phyloP scores from a whole-genome alignment of 2,888 invertebrate genomes.

The Anaspis maculata region DNA sequence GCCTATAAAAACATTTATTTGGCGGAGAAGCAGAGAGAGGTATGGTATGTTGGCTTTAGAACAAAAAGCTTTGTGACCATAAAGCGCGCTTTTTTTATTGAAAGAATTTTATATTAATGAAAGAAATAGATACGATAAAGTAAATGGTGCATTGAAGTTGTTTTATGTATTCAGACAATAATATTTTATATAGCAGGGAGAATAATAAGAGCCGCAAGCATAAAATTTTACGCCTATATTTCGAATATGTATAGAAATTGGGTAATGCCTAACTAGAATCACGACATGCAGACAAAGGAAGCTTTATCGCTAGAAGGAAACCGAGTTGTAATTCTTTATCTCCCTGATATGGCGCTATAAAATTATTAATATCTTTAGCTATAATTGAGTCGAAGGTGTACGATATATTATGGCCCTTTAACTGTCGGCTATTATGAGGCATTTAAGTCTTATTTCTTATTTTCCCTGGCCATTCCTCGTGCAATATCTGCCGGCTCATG shows the following conservation, averaged over 20 bases:
- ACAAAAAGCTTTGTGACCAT: conserved; percentile 27
- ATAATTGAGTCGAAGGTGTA: conserved; percentile 39
- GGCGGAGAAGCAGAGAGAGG: conserved; percentile 31
- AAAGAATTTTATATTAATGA: conserved; percentile 36
- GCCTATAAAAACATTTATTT: conserved; percentile 33
- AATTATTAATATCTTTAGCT: conserved; percentile 41
- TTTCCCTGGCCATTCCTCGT: too few relatives aligned
- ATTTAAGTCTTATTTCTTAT: conserved; percentile 16
- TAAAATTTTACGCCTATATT: conserved; percentile 33
- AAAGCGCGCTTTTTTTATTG: conserved; percentile 32
- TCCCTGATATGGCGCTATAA: conserved; percentile 36
- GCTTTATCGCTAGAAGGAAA: conserved; percentile 19
- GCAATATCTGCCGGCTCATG: too few relatives aligned
- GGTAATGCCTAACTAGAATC: conserved; percentile 17
- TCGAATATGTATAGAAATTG: conserved; percentile 26
- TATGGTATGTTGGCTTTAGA: conserved; percentile 30
- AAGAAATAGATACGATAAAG: conserved; percentile 29
- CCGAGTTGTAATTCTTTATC: conserved; percentile 39
- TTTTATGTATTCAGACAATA: conserved; percentile 30
- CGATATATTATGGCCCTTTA: conserved; percentile 36
- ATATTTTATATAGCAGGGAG: conserved; percentile 29
- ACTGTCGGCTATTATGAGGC: conserved; percentile 25
- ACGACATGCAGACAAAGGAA: conserved; percentile 15
- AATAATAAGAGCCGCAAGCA: conserved; percentile 27
- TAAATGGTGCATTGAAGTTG: conserved; percentile 26